These are phyloP conservation scores for Luperina nickerlii DNA, from an alignment of 2,888 invertebrate species.

Conservation along the genomic window DNA sequence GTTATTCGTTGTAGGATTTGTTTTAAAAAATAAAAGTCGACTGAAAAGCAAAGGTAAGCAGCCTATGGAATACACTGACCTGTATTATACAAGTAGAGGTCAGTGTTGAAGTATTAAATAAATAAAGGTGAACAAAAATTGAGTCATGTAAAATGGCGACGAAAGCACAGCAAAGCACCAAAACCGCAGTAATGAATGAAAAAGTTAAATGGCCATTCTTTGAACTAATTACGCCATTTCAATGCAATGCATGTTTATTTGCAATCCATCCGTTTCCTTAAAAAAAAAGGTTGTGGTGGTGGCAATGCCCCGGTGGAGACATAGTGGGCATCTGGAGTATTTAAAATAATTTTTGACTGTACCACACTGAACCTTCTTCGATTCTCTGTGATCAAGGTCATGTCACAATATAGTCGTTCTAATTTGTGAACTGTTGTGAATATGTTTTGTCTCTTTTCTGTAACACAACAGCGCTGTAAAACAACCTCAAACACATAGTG, in stretches of 20 bases:
- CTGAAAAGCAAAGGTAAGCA: not conserved
- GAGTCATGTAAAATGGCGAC: not conserved
- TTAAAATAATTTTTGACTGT: conserved; percentile 1
- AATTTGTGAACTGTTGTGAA: conserved; percentile 59
- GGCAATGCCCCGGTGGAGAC: not conserved
- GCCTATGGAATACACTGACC: too few relatives aligned
- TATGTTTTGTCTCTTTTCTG: conserved; percentile 67
- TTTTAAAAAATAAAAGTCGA: not conserved
- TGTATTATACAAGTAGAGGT: too few relatives aligned
- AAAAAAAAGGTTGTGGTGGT: not conserved
- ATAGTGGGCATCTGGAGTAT: not conserved
- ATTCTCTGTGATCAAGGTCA: conserved; percentile 80
- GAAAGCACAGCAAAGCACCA: not conserved
- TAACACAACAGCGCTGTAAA: conserved; percentile 37
- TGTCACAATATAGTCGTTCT: conserved; percentile 72
- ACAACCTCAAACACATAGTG: conserved; percentile 38
- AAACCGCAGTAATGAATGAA: not conserved
- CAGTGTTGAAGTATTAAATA: too few relatives aligned
- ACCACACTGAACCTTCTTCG: conserved; percentile 52
- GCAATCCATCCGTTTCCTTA: too few relatives aligned
- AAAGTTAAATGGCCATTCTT: not conserved
- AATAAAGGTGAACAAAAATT: not conserved
- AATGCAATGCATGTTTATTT: not conserved
- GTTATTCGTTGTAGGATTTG: not conserved
- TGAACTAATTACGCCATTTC: not conserved